Evolutionary conservation across 1,140 invertebrate genomes (phyloP).

Genomic region (Drosophila trapezifrons): DNA sequence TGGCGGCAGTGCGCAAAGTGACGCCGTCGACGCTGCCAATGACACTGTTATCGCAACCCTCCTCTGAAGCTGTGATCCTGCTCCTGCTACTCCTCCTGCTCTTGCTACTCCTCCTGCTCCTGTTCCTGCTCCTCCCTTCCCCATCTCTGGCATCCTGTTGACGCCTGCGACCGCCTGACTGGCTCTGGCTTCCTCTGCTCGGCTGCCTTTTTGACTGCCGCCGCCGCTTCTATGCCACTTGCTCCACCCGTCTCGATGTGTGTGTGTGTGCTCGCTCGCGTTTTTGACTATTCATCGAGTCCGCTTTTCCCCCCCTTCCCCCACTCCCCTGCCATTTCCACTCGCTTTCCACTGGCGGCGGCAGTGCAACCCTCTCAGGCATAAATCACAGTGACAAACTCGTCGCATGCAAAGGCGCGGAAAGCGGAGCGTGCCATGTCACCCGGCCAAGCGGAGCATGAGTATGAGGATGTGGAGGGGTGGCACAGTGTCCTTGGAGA

Average conservation of each 20-base stretch:
- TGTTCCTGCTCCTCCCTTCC: neutral
- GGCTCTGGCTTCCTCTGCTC: constrained; percentile 62
- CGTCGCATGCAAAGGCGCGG: constrained; percentile 61
- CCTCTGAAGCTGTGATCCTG: neutral
- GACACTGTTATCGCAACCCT: constrained; percentile 59
- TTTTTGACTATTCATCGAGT: constrained; percentile 59
- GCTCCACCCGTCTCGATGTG: neutral
- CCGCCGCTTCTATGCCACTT: constrained; percentile 13
- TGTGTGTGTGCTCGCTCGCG: constrained; percentile 12
- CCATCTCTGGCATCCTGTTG: constrained; percentile 64
- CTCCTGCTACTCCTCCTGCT: neutral
- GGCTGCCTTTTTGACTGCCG: constrained; percentile 55
- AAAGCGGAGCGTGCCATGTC: constrained; percentile 56
- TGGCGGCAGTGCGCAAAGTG: constrained; percentile 62
- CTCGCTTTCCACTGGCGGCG: constrained; percentile 19
- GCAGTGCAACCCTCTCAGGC: constrained; percentile 71
- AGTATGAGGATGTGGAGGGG: neutral
- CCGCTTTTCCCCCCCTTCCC: neutral
- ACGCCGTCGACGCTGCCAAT: constrained; percentile 69
- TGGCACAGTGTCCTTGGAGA: constrained; percentile 16
- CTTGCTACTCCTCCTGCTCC: neutral
- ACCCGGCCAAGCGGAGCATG: constrained; percentile 2
- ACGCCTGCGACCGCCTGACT: constrained; percentile 72
- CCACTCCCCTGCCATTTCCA: constrained; percentile 4
- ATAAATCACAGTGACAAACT: constrained; percentile 77